Base-by-base conservation (phyloP, 1,140 invertebrate species). In the Monomorium pharaonis region DNA sequence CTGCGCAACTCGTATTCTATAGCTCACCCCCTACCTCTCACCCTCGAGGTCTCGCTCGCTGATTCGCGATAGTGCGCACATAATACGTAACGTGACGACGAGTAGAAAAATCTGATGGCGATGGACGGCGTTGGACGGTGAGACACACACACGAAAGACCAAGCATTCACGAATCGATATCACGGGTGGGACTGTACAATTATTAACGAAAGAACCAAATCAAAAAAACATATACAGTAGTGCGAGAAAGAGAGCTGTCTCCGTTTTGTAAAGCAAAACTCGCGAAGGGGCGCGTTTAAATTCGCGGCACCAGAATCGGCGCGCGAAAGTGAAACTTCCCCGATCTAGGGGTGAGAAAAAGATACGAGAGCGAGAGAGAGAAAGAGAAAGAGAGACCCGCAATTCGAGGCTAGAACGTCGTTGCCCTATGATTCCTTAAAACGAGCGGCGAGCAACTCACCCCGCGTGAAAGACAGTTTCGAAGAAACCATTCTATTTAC, bases 121-220 rank as follows among this genome's bases (percentile, higher is more conserved):
- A 70, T 24, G 24, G 47, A 62, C 9, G 58, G 6, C 56, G 49
- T 67, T 86, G 42, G 21, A 72, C 14, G 51, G 60, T 65, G 24
- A 67, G 24, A 69, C 54, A 54, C 62, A 37, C 54, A 42, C 62
- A 37, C 5, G 69, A 27, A 27, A 85, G 80, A 89, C 77, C 84
- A 83, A 86, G 60, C 37, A 44, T 47, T 65, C 60, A 60, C 33
- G 51, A 76, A 65, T 85, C 42, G 83, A 85, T 87, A 88, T 69
- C 70, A 60, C 49, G 33, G 30, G n/a, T 78, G 76, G 54, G 49
- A 78, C 27, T 83, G 56, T 76, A 80, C 24, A 67, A 44, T 42
- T 24, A 76, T 44, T 86, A 84, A 78, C 63, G 77, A 88, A 89
- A 67, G 87, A 67, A 87, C 78, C 75, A 90, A 90, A 87, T 90